Conservation (phyloP, 2,113 vertebrate species). For the Podilymbus podiceps region DNA sequence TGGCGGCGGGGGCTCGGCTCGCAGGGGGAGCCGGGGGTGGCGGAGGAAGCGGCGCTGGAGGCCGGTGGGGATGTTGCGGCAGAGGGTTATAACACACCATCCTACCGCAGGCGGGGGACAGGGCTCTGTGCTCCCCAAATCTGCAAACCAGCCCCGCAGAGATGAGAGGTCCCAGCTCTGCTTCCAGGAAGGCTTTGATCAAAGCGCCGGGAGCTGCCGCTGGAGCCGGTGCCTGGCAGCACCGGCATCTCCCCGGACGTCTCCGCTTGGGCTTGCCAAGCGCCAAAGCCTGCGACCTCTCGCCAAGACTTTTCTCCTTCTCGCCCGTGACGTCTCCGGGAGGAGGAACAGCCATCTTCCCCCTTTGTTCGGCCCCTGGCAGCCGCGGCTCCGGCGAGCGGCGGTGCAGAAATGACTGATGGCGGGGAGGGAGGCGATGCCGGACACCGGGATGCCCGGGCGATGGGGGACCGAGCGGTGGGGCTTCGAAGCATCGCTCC, state of each 20-base stretch:
- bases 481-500: accelerated
- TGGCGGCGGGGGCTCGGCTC: neutral
- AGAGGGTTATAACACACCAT: neutral
- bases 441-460: accelerated
- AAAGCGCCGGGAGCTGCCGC: accelerated
- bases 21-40: neutral
- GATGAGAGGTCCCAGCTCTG: neutral
- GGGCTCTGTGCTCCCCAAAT: neutral
- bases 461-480: accelerated
- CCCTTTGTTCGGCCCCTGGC: neutral
- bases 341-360: neutral
- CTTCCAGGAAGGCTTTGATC: neutral
- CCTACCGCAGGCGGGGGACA: neutral
- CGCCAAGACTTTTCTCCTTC: neutral
- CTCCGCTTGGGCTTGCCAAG: neutral
- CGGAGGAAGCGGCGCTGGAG: neutral
- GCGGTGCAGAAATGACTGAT: accelerated
- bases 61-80: accelerated
- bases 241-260: accelerated
- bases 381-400: accelerated
- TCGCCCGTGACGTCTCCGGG: accelerated
- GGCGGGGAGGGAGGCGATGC: neutral
- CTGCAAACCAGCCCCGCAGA: neutral
- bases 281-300: neutral
- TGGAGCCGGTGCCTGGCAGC: accelerated